These are phyloP conservation scores for Aythya fuligula DNA, from an alignment of 2,797 vertebrate genomes.

Conservation along the genomic window DNA sequence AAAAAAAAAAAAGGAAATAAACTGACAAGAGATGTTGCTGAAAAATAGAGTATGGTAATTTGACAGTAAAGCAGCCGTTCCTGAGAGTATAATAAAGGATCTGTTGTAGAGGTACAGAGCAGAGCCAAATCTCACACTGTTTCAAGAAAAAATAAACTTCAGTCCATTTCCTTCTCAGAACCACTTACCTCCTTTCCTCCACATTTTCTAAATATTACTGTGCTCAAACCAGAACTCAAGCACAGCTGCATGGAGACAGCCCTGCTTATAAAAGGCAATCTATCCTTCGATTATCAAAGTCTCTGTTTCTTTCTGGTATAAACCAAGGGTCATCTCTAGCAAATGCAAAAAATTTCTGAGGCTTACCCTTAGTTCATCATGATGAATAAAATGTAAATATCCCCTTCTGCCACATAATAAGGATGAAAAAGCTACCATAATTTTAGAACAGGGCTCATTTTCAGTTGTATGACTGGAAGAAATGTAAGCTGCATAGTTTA, in stretches of 20 bases:
- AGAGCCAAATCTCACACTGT: constrained; percentile 12
- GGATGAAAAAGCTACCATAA: background rate
- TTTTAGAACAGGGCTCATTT: background rate
- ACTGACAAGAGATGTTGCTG: background rate
- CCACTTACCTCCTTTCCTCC: constrained; percentile 1
- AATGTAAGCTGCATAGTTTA: background rate
- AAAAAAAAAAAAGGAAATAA: background rate
- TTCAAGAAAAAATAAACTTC: constrained; percentile 42
- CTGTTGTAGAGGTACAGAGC: background rate
- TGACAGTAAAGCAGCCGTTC: background rate
- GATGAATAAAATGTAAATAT: constrained; percentile 48
- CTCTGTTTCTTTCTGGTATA: constrained; percentile 1
- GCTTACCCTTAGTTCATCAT: background rate
- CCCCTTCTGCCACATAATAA: constrained; percentile 19
- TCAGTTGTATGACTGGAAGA: constrained; percentile 8
- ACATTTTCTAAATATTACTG: constrained; percentile 10
- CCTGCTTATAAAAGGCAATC: background rate
- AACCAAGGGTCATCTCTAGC: constrained; percentile 31
- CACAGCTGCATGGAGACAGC: background rate
- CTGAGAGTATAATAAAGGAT: background rate
- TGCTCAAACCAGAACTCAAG: background rate
- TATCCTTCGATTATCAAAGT: background rate
- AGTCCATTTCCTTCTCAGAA: constrained; percentile 21
- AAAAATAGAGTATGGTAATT: background rate
- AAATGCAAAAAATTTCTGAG: background rate